Evolutionary conservation across 2,888 invertebrate species (phyloP).

Genomic region (Aporophyla lueneburgensis): DNA sequence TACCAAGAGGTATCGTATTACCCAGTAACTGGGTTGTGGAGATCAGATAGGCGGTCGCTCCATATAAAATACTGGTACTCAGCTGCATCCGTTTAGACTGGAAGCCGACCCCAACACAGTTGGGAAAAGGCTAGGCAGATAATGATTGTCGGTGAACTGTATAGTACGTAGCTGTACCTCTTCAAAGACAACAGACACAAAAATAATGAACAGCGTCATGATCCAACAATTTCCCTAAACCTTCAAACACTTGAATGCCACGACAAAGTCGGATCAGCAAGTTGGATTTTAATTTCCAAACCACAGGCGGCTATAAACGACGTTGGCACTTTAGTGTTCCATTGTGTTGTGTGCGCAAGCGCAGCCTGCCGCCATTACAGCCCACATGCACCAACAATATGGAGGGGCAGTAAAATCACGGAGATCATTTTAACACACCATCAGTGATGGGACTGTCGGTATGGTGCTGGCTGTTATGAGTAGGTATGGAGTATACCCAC

Average conservation of each 20-base stretch:
- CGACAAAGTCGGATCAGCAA: conserved; percentile 79
- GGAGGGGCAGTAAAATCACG: conserved; percentile 77
- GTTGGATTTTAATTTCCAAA: conserved; percentile 90
- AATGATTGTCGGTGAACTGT: not conserved
- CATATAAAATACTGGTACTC: too few species aligned
- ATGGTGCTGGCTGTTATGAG: conserved; percentile 30
- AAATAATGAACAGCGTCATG: conserved; percentile 34
- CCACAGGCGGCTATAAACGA: conserved; percentile 88
- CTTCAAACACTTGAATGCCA: conserved; percentile 63
- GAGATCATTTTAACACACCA: conserved; percentile 71
- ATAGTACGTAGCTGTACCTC: not conserved
- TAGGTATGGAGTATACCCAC: not conserved
- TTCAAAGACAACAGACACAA: not conserved
- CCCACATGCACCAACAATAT: conserved; percentile 77
- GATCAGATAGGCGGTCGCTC: too few species aligned
- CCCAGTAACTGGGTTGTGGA: too few species aligned
- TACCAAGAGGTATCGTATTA: too few species aligned
- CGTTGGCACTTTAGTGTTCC: conserved; percentile 87
- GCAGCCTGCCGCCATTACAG: conserved; percentile 75
- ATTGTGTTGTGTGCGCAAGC: conserved; percentile 80
- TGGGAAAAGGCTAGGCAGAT: too few species aligned
- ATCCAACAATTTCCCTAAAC: conserved; percentile 45
- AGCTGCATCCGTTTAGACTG: too few species aligned
- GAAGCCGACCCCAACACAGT: too few species aligned
- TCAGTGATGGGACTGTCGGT: conserved; percentile 64